A percentile compares a stretch with the other conserved stretches of the same genome.
Evolutionary conservation across 1,140 invertebrate species (phyloP).

Genomic region (Tetramorium parvispinum): DNA sequence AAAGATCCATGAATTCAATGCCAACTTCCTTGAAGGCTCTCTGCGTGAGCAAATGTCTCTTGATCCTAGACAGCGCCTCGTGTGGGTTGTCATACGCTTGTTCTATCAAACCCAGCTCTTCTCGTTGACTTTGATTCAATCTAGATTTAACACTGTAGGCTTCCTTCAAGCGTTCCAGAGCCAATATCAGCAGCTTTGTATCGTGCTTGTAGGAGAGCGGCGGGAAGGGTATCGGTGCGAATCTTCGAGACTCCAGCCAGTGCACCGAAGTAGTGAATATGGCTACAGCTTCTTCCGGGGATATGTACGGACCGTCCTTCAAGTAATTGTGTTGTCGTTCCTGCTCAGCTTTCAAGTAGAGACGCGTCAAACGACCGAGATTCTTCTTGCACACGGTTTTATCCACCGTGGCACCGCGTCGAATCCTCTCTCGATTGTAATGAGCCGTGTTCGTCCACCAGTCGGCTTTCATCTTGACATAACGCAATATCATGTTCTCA

Average conservation of each 20-base stretch:
- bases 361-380: conserved; percentile 96
- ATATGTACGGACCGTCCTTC: conserved; percentile 99
- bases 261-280: conserved; percentile 99
- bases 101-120: conserved; percentile 99
- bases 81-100: conserved; percentile 99
- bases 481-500: conserved; percentile 99
- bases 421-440: conserved; percentile 98
- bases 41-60: conserved; percentile 99
- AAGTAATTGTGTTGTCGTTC: conserved; percentile 99
- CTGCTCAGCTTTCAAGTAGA: conserved; percentile 99
- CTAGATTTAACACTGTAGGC: conserved; percentile 99
- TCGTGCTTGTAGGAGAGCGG: conserved; percentile 99
- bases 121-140: conserved; percentile 99
- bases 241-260: conserved; percentile 98
- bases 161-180: conserved; percentile 98
- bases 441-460: conserved; percentile 99
- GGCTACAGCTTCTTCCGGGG: conserved; percentile 99
- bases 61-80: conserved; percentile 99
- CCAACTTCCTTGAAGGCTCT: conserved; percentile 99
- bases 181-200: conserved; percentile 98
- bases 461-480: conserved; percentile 99
- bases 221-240: conserved; percentile 99
- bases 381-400: conserved; percentile 99
- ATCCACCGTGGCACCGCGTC: conserved; percentile 97
- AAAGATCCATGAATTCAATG: conserved; percentile 99